Conservation (phyloP, 2,797 vertebrate species). For the Hydrophis major region DNA sequence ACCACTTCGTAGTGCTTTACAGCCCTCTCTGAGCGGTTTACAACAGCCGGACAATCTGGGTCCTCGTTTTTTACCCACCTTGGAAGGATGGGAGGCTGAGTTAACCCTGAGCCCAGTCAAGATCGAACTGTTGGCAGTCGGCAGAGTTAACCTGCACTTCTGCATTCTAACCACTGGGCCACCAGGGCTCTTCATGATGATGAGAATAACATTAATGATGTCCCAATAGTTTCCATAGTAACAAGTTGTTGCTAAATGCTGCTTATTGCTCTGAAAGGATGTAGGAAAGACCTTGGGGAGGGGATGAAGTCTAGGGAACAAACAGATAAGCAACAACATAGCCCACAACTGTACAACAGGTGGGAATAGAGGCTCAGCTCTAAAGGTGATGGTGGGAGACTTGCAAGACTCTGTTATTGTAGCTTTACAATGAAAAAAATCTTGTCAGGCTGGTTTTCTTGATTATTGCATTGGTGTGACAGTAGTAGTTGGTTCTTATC, state of each 20-base stretch:
- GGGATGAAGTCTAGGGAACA: not conserved
- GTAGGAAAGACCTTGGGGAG: not conserved
- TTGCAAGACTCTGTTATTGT: too few species aligned
- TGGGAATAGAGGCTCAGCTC: not conserved
- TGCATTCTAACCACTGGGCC: not conserved
- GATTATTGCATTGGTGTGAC: fast-evolving
- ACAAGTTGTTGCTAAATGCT: not conserved
- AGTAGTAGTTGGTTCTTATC: too few species aligned
- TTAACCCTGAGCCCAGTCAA: not conserved
- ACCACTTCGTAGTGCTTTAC: not conserved
- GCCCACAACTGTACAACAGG: not conserved
- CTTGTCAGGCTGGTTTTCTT: too few species aligned
- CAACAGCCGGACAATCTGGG: not conserved
- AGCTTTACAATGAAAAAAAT: too few species aligned
- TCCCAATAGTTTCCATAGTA: not conserved
- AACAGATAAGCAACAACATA: not conserved
- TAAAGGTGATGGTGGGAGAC: not conserved
- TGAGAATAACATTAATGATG: not conserved
- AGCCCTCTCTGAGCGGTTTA: not conserved
- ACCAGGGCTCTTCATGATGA: not conserved
- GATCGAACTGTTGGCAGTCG: not conserved
- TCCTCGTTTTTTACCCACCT: not conserved
- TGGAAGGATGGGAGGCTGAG: not conserved
- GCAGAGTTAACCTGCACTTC: not conserved
- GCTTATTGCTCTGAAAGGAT: not conserved